Percentiles rank a stretch among this genome's conserved stretches.
These are phyloP conservation scores for Trachythela sp. DNA, from an alignment of 64 coral and sea anemone genomes.

Conservation along the genomic window DNA sequence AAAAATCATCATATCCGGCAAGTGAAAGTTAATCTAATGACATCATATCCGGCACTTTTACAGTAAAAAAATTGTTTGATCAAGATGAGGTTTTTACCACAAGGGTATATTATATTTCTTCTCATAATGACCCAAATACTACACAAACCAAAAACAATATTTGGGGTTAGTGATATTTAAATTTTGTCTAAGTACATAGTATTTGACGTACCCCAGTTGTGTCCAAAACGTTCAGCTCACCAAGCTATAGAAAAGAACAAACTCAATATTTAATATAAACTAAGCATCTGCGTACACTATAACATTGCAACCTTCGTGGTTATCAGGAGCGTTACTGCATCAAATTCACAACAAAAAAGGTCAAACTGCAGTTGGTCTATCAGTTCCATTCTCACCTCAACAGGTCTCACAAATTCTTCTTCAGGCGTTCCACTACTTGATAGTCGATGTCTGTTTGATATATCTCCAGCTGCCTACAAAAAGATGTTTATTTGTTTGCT, in stretches of 20 bases:
- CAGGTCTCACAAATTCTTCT: not conserved
- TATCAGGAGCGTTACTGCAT: not conserved
- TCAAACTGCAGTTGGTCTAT: no score
- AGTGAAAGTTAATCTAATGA: no score
- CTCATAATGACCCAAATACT: no score
- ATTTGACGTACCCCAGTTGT: not conserved
- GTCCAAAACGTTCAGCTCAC: not conserved
- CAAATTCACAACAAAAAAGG: not conserved
- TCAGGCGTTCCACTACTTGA: not conserved
- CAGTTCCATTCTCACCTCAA: not conserved
- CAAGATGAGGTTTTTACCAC: no score
- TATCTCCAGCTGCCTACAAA: not conserved
- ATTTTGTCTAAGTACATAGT: not conserved
- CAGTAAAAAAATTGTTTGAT: no score
- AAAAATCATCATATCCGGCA: no score
- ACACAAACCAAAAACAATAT: no score
- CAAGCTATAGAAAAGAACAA: slow-evolving; percentile 3
- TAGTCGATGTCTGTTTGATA: not conserved
- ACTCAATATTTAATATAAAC: not conserved
- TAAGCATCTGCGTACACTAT: not conserved
- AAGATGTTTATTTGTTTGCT: not conserved
- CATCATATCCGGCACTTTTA: no score
- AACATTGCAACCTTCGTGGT: not conserved
- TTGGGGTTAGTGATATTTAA: no score
- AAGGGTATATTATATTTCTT: no score